Conservation (phyloP, 2,888 invertebrate genomes). For the Tiphia femorata region DNA sequence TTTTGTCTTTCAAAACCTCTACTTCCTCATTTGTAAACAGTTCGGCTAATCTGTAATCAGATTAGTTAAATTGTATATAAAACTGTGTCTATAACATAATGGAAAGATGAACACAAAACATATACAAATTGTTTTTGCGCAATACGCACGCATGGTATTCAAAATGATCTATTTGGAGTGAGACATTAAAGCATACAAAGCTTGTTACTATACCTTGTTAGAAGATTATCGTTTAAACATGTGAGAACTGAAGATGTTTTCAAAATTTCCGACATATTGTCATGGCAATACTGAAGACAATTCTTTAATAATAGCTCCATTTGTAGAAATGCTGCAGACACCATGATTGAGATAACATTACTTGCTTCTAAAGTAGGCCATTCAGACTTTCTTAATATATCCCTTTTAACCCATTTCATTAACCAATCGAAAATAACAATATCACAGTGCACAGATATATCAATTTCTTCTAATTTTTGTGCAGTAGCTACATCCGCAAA, state of each 20-base stretch:
- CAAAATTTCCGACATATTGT: constrained; percentile 88
- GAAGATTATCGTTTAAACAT: constrained; percentile 79
- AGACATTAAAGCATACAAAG: no score
- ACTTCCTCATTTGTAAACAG: constrained; percentile 91
- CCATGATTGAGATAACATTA: constrained; percentile 92
- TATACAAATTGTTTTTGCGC: not conserved
- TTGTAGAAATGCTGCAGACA: constrained; percentile 94
- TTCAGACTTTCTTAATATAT: constrained; percentile 75
- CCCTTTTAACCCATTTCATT: constrained; percentile 94
- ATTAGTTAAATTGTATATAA: not conserved
- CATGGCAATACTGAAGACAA: constrained; percentile 88
- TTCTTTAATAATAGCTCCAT: constrained; percentile 92
- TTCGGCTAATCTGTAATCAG: constrained; percentile 78
- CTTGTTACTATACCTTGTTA: constrained; percentile 60
- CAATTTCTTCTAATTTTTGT: constrained; percentile 89
- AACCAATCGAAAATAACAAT: constrained; percentile 96
- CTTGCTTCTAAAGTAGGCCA: constrained; percentile 82
- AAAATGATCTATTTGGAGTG: not conserved
- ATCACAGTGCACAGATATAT: constrained; percentile 97
- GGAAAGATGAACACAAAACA: not conserved
- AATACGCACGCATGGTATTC: no score
- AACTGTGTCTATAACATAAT: not conserved
- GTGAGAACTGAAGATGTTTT: constrained; percentile 88
- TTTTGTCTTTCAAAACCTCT: constrained; percentile 86
- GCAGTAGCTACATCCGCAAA: constrained; percentile 90